These are phyloP conservation scores for Caenorhabditis sinica DNA, from an alignment of 2,888 invertebrate genomes.

Conservation along the genomic window DNA sequence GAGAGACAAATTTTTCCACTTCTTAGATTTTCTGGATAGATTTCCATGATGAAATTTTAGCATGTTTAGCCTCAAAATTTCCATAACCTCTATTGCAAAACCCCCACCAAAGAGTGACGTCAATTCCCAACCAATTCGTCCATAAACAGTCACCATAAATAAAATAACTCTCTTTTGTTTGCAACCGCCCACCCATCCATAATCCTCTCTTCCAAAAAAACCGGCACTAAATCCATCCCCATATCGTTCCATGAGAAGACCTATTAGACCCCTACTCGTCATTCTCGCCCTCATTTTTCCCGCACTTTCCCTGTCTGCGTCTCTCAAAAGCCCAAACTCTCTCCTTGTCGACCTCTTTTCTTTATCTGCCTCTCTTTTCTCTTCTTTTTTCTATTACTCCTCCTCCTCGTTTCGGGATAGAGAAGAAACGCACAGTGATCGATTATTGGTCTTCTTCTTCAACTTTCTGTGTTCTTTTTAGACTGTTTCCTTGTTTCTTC, in stretches of 20 bases:
- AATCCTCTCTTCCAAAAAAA: constrained; percentile 19
- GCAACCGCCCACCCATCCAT: constrained; percentile 17
- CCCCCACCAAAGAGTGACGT: neutral
- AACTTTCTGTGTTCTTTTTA: constrained; percentile 16
- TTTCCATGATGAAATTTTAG: no score
- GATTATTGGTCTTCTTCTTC: constrained; percentile 46
- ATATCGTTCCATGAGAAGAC: constrained; percentile 16
- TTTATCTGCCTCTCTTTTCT: constrained; percentile 27
- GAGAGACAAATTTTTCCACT: no score
- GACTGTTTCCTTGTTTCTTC: constrained; percentile 3
- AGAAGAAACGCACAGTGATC: constrained; percentile 3
- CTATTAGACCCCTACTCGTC: constrained; percentile 5
- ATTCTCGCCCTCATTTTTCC: constrained; percentile 25
- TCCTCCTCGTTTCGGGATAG: neutral
- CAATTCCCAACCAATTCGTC: neutral
- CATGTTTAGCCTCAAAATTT: no score
- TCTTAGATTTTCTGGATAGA: no score
- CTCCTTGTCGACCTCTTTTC: constrained; percentile 6
- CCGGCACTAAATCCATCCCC: constrained; percentile 1
- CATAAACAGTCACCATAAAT: neutral
- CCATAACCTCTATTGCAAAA: neutral
- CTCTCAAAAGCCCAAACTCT: constrained; percentile 9
- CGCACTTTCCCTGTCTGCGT: constrained; percentile 20
- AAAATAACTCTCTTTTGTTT: neutral
- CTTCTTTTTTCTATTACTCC: constrained; percentile 21